Base-by-base conservation (phyloP, 2,888 invertebrate genomes). In the Eilema griseolum region DNA sequence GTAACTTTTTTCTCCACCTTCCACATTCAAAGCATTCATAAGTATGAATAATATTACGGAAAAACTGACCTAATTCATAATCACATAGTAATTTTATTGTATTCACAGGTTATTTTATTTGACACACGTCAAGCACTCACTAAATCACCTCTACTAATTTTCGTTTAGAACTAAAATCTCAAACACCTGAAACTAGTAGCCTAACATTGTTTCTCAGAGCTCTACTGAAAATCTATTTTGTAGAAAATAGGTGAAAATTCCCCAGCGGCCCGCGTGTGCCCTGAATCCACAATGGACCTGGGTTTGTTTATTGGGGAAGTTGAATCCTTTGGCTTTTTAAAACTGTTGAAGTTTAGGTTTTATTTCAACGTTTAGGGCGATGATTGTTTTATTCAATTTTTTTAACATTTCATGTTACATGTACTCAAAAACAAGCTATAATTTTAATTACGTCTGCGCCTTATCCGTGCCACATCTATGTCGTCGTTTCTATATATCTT, bases 221-320 rank as follows among this genome's bases (percentile, higher is more conserved):
- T 73, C 75, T 69, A 78, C 74, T 69, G 80, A 81, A 85, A 90
- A 89, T 89, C 88, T 87, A 90, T 90, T 91, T 89, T 85, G 88
- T 80, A 78, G 87, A 76, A 84, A 87, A 88, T 85, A 86, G 87
- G 85, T 88, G 90, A 90, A 89, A 90, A 91, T 89, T 89, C 88
- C 86, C 87, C 83, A 88, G 86, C 83, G 81, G 82, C 69, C 76
- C 77, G 72, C 70, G 61, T 85, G 89, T 84, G 89, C 78, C 69
- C 79, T 87, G 92, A 90, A 92, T 92, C 81, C 85, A 73, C 84
- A 91, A 90, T 86, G 73, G 79, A 68, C 75, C 74, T 72, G 77
- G 82, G 80, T 77, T 81, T 84, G 83, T 86, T 85, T 85, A 87
- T 86, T 85, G 83, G 77, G 62, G 63, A 83, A 80, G 77, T 83